Evolutionary conservation across 2,888 invertebrate genomes (phyloP).

Genomic region (Rhopalosiphum nymphaeae): DNA sequence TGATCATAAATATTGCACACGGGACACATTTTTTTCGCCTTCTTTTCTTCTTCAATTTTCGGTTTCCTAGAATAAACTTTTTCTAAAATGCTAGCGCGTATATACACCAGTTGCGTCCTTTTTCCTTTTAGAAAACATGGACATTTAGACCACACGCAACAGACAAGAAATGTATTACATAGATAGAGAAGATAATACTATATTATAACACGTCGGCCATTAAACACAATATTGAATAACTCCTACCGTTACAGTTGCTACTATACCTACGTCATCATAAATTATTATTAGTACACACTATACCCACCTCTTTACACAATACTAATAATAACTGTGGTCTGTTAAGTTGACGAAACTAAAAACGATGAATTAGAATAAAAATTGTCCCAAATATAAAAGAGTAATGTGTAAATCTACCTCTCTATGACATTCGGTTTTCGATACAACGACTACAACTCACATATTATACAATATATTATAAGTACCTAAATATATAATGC

Average conservation of each 20-base stretch:
- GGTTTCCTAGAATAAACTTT: slow-evolving; percentile 41
- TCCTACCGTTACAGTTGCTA: slow-evolving; percentile 28
- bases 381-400: neutral
- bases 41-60: slow-evolving; percentile 20
- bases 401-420: neutral
- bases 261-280: neutral
- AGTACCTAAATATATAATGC: neutral
- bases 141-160: slow-evolving; percentile 55
- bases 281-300: neutral
- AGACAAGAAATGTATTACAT: neutral
- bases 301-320: neutral
- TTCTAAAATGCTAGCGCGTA: slow-evolving; percentile 9
- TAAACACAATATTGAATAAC: neutral
- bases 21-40: slow-evolving; percentile 39
- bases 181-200: neutral
- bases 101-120: neutral
- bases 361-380: neutral
- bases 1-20: slow-evolving; percentile 60
- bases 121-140: neutral
- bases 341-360: neutral
- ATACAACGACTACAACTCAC: neutral
- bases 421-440: neutral
- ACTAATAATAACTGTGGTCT: neutral
- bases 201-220: neutral
- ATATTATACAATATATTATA: neutral